Percentiles rank a stretch among this genome's conserved stretches.
phyloP scores from a whole-genome alignment of 2,888 invertebrate species.

The Venusia cambrica region DNA sequence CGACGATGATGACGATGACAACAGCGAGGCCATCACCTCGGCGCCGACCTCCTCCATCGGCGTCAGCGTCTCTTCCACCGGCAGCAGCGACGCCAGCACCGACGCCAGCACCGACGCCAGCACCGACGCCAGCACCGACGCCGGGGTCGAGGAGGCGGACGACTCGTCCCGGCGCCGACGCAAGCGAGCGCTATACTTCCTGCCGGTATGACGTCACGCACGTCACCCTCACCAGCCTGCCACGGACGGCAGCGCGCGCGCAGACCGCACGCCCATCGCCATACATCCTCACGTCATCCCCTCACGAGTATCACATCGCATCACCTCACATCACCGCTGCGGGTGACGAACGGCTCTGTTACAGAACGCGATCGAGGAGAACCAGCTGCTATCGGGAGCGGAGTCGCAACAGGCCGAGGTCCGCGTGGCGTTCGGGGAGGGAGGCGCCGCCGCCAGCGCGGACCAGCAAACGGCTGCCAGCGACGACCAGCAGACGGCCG shows the following conservation, averaged over 20 bases:
- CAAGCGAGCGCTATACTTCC: slow-evolving; percentile 57
- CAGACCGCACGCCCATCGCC: slow-evolving; percentile 46
- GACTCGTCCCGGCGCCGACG: slow-evolving; percentile 36
- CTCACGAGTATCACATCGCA: slow-evolving; percentile 20
- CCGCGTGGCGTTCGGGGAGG: slow-evolving; percentile 80
- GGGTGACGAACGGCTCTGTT: slow-evolving; percentile 28
- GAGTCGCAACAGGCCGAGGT: slow-evolving; percentile 84
- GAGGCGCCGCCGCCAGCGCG: slow-evolving; percentile 33
- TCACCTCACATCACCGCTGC: slow-evolving; percentile 10
- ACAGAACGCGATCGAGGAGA: slow-evolving; percentile 70
- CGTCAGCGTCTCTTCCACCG: slow-evolving; percentile 24
- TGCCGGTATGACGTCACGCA: slow-evolving; percentile 69
- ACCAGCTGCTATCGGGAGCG: slow-evolving; percentile 74
- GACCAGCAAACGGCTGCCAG: slow-evolving; percentile 68
- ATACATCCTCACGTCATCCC: slow-evolving; percentile 31
- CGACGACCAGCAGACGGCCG: slow-evolving; percentile 76
- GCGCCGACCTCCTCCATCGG: slow-evolving; percentile 29
- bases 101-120: slow-evolving; percentile 7
- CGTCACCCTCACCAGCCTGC: slow-evolving; percentile 71
- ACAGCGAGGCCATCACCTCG: slow-evolving; percentile 51
- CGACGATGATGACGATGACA: slow-evolving; percentile 83
- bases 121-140: slow-evolving; percentile 12
- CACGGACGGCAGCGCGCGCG: slow-evolving; percentile 69
- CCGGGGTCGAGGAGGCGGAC: slow-evolving; percentile 12
- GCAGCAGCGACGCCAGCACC: slow-evolving; percentile 22